Base-by-base conservation (phyloP, 2,113 vertebrate species). In the Peromyscus leucopus region DNA sequence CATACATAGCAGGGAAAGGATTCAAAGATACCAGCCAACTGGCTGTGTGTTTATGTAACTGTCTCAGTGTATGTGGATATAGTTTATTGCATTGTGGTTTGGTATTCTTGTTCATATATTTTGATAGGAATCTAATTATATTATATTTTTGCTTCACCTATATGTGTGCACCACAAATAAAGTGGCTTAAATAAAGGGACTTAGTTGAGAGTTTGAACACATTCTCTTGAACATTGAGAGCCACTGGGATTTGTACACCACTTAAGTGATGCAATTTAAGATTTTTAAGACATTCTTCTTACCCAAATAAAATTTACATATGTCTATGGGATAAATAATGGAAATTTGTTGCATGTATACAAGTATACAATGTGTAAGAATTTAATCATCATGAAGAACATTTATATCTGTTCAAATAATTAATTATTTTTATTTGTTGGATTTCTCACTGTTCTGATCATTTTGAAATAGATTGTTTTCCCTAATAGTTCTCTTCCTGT, bases 1-100 rank as follows among this genome's bases (percentile, higher is more conserved):
- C n/a, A 75, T 9, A 90, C 59, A 31, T 59, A 96, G 26, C 19
- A 91, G 15, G 39, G 59, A 51, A 26, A 79, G 5, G 12, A 67
- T 76, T 96, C 51, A 86, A 48, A 74, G 86, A 83, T 39, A 95
- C 89, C 31, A 86, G 51, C 4, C 55, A 76, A 89, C n/a, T 90
- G 83, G 74, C 3, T 93, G 11, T 67, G n/a, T 90, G 26, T 83
- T 90, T 88, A 36, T 88, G 28, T 84, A 92, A n/a, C 55, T 33
- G 11, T 7, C 3, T 80, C 12, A 78, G 11, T 90, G 4, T 92
- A 26, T 84, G 91, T 92, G n/a, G 57, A 19, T 4, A 74, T 84
- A 84, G 22, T 33, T 31, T 59, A 87, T 10, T 84, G 0, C 48
- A 39, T 10, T 74, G 16, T 90, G 63, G 22, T 51, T 93, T 95